Evolutionary conservation across 2,113 vertebrate species (phyloP).

Genomic region (Mus musculus): GRCm39 chr5:106561001-106561500

Average conservation of each 20-base stretch:
- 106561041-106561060: constrained; percentile 80
- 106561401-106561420: constrained; percentile 85
- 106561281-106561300: constrained; percentile 92
- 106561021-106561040: constrained; percentile 59
- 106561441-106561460: constrained; percentile 89
- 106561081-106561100: constrained; percentile 84
- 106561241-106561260: constrained; percentile 99
- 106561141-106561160: constrained; percentile 96
- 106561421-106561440: constrained; percentile 85
- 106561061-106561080: constrained; percentile 81
- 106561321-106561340: constrained; percentile 89
- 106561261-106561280: constrained; percentile 91
- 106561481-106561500: constrained; percentile 92
- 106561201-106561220: constrained; percentile 96
- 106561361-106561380: constrained; percentile 86
- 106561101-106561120: constrained; percentile 89
- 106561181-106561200: constrained; percentile 99
- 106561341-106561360: constrained; percentile 85
- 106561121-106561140: constrained; percentile 88
- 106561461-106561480: constrained; percentile 93
- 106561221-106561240: constrained; percentile 98
- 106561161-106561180: constrained; percentile 98
- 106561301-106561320: constrained; percentile 86
- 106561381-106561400: constrained; percentile 78
- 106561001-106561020: constrained; percentile 59